Percentiles rank a stretch among this genome's conserved stretches.
Evolutionary conservation across 2,888 invertebrate genomes (phyloP).

Genomic region (Zonitis immaculata): DNA sequence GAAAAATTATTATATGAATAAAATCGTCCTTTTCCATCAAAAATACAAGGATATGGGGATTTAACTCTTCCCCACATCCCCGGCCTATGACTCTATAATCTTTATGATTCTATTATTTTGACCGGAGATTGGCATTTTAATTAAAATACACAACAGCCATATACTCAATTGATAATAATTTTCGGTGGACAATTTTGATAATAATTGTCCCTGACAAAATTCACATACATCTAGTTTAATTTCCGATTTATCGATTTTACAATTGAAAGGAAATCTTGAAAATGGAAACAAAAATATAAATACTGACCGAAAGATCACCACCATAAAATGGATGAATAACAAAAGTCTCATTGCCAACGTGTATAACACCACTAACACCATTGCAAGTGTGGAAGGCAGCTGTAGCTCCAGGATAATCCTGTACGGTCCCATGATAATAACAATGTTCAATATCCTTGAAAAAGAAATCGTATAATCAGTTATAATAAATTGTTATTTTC

Average conservation of each 20-base stretch:
- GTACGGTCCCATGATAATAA: slow-evolving; percentile 97
- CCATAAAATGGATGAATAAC: slow-evolving; percentile 97
- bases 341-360: slow-evolving; percentile 96
- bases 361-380: slow-evolving; percentile 95
- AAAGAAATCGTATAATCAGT: too few relatives aligned
- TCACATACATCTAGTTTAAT: slow-evolving; percentile 24
- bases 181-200: too few relatives aligned
- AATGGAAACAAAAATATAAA: too few relatives aligned
- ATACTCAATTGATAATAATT: slow-evolving; percentile 35
- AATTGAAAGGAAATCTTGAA: too few relatives aligned
- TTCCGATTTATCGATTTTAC: slow-evolving; percentile 27
- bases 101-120: too few relatives aligned
- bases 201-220: too few relatives aligned
- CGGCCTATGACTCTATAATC: too few relatives aligned
- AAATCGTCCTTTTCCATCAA: too few relatives aligned
- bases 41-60: too few relatives aligned
- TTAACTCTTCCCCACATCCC: not conserved
- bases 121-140: slow-evolving; percentile 38
- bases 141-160: too few relatives aligned
- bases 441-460: slow-evolving; percentile 89
- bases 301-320: slow-evolving; percentile 93
- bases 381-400: slow-evolving; percentile 98
- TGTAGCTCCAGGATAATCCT: slow-evolving; percentile 93
- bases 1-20: too few relatives aligned
- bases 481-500: not conserved